Percentiles rank a stretch among this genome's conserved stretches.
phyloP scores from a whole-genome alignment of 2,113 vertebrate genomes.

The Phoxinus phoxinus region DNA sequence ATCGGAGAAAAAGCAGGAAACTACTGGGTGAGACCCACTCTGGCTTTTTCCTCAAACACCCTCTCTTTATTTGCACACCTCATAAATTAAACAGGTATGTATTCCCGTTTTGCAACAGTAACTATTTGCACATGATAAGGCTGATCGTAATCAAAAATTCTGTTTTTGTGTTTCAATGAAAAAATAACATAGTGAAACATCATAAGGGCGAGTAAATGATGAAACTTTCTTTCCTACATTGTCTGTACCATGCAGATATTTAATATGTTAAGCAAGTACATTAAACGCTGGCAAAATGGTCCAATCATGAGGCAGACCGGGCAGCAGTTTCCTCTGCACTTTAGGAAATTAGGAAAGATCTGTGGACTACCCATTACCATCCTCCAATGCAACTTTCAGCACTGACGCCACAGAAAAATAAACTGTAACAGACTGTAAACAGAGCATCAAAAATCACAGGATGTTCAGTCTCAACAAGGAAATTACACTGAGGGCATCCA shows the following conservation, averaged over 20 bases:
- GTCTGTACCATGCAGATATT: background rate
- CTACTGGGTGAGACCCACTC: conserved; percentile 5
- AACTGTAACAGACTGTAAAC: conserved; percentile 13
- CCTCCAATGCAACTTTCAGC: conserved; percentile 20
- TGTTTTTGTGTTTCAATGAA: background rate
- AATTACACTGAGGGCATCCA: conserved; percentile 7
- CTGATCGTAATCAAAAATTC: background rate
- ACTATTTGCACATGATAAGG: conserved; percentile 43
- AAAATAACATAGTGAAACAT: background rate
- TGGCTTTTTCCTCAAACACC: conserved; percentile 31
- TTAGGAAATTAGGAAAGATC: conserved; percentile 22
- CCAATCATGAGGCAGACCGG: background rate
- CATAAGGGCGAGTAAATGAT: background rate
- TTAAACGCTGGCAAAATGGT: background rate
- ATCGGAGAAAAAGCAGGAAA: conserved; percentile 37
- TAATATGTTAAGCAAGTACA: background rate
- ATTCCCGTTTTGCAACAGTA: conserved; percentile 27
- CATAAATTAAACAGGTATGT: conserved; percentile 21
- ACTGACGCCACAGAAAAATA: conserved; percentile 25
- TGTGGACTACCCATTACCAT: background rate
- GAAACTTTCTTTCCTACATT: background rate
- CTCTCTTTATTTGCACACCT: conserved; percentile 31
- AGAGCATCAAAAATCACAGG: conserved; percentile 34
- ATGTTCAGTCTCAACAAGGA: background rate
- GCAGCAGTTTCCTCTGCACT: conserved; percentile 1